These are phyloP conservation scores for Eristalis intricaria DNA, from an alignment of 2,888 invertebrate species.

Conservation along the genomic window DNA sequence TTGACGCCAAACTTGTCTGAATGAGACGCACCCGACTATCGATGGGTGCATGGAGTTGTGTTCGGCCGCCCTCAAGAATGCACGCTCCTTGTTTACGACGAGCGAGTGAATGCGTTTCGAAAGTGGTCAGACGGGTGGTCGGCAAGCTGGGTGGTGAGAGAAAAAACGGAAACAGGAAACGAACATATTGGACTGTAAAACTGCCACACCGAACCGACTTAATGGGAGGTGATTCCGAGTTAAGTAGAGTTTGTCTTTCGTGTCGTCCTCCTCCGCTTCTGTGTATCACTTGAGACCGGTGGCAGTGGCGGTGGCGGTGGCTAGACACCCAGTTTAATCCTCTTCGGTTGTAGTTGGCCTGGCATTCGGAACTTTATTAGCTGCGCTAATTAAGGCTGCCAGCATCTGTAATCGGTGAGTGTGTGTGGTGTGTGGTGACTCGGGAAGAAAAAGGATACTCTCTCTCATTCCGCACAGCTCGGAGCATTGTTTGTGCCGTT, in stretches of 20 bases:
- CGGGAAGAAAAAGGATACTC: neutral
- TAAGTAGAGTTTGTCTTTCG: conserved; percentile 40
- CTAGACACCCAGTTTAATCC: conserved; percentile 9
- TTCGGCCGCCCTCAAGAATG: neutral
- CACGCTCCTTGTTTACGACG: conserved; percentile 36
- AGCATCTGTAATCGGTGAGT: conserved; percentile 6
- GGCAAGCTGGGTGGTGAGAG: neutral
- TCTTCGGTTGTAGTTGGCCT: neutral
- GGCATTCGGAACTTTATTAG: conserved; percentile 23
- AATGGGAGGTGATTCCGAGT: conserved; percentile 52
- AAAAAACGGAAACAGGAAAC: neutral
- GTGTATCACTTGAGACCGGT: neutral
- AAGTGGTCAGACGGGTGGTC: conserved; percentile 22
- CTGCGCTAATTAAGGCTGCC: conserved; percentile 18
- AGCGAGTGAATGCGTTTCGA: conserved; percentile 32
- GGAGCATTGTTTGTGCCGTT: neutral
- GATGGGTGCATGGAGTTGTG: neutral
- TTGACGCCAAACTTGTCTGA: conserved; percentile 42
- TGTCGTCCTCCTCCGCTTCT: conserved; percentile 10
- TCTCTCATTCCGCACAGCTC: neutral
- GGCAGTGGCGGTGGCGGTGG: neutral
- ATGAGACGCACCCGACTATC: neutral
- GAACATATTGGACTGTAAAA: conserved; percentile 47
- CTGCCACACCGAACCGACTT: conserved; percentile 40
- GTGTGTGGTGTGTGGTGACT: neutral